A percentile compares a stretch with the other conserved stretches of the same genome.
phyloP scores from a whole-genome alignment of 2,113 vertebrate genomes.

The Rynchops niger region DNA sequence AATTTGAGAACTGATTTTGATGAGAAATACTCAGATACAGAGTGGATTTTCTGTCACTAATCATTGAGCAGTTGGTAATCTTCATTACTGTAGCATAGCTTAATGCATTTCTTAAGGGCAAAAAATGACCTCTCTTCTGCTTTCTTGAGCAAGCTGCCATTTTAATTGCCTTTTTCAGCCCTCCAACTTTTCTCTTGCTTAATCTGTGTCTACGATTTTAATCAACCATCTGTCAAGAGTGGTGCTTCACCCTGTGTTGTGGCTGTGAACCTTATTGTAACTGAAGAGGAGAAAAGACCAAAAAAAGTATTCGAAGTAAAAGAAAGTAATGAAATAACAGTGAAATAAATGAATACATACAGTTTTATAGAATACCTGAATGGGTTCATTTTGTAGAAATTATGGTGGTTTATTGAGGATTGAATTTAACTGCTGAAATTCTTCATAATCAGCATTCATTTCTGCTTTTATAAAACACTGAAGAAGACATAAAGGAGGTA shows the following conservation, averaged over 20 bases:
- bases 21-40: background rate
- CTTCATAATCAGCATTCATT: background rate
- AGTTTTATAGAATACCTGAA: background rate
- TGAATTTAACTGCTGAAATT: background rate
- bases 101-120: conserved; percentile 54
- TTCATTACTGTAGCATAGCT: conserved; percentile 51
- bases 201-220: conserved; percentile 47
- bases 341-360: background rate
- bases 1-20: conserved; percentile 1
- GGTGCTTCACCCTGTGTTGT: conserved; percentile 5
- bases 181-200: conserved; percentile 45
- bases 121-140: conserved; percentile 62
- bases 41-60: conserved; percentile 27
- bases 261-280: conserved; percentile 12
- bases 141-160: conserved; percentile 57
- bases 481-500: background rate
- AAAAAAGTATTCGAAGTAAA: conserved; percentile 13
- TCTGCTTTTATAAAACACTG: background rate
- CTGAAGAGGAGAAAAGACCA: background rate
- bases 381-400: background rate
- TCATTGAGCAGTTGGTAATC: conserved; percentile 21
- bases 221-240: conserved; percentile 64
- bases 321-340: background rate
- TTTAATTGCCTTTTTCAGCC: conserved; percentile 56
- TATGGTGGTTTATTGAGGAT: background rate